phyloP scores from a whole-genome alignment of 2,797 vertebrate species.

The Capromys pilorides region DNA sequence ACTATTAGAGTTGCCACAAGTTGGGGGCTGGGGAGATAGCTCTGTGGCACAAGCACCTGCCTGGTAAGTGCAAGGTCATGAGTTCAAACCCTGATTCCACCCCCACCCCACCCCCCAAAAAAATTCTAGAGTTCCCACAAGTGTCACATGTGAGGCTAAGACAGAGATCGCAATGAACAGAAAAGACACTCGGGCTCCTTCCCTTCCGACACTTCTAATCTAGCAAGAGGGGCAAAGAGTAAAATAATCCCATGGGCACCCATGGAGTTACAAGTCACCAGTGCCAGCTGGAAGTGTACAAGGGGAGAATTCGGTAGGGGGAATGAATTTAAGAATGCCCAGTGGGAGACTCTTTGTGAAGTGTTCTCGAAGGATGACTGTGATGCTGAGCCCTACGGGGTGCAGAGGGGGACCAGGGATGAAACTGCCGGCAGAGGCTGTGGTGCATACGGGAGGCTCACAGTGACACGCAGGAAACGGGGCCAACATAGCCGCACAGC shows the following conservation, averaged over 20 bases:
- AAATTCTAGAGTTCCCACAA: background rate
- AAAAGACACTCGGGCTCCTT: background rate
- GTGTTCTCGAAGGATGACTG: background rate
- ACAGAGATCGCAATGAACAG: background rate
- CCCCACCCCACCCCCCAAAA: no score
- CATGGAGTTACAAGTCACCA: background rate
- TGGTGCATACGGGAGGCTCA: no score
- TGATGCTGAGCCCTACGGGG: background rate
- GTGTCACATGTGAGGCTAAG: background rate
- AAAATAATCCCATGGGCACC: background rate
- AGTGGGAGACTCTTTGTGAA: background rate
- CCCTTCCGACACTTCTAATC: background rate
- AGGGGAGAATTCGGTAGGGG: background rate
- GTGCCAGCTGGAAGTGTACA: background rate
- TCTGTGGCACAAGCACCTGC: no score
- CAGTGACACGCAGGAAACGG: background rate
- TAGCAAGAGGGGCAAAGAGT: background rate
- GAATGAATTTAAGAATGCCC: background rate
- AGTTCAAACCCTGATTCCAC: no score
- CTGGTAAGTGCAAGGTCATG: no score
- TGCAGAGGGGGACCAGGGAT: no score
- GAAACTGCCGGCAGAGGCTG: background rate
- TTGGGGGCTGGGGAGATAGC: no score
- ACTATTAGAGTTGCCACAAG: background rate
- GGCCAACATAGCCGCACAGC: accelerated